Evolutionary conservation across 2,797 vertebrate genomes (phyloP).

Genomic region (Cossypha polioptera): DNA sequence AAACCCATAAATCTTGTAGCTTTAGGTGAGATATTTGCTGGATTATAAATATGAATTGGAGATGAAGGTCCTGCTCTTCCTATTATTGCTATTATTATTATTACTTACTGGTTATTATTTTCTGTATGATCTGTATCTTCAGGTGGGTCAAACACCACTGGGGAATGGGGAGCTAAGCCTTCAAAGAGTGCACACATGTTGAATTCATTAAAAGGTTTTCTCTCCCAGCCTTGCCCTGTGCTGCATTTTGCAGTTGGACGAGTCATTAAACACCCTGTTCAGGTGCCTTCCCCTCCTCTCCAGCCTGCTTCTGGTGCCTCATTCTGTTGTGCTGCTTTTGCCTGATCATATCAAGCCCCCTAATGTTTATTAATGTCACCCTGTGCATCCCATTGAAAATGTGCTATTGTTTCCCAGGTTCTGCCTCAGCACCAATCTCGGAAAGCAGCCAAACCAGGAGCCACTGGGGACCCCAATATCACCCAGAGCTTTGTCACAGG

Average conservation of each 20-base stretch:
- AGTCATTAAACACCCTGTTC: conserved; percentile 48
- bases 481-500: neutral
- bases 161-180: neutral
- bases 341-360: conserved; percentile 50
- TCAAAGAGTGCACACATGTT: neutral
- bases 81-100: conserved; percentile 58
- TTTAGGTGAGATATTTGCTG: conserved; percentile 41
- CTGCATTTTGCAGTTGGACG: neutral
- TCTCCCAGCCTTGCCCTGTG: neutral
- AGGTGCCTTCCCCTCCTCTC: conserved; percentile 8
- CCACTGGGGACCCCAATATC: neutral
- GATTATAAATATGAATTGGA: conserved; percentile 63
- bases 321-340: conserved; percentile 26
- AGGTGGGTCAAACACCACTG: conserved; percentile 17
- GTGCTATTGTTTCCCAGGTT: conserved; percentile 33
- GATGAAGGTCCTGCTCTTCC: conserved; percentile 31
- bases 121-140: conserved; percentile 16
- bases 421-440: neutral
- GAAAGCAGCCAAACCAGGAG: neutral
- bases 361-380: conserved; percentile 63
- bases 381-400: neutral
- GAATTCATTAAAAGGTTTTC: conserved; percentile 37
- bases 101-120: conserved; percentile 47
- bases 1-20: conserved; percentile 56
- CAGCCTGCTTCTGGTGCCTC: conserved; percentile 12